Base-by-base conservation (phyloP, 2,888 invertebrate species). In the Lacanobia oleracea region DNA sequence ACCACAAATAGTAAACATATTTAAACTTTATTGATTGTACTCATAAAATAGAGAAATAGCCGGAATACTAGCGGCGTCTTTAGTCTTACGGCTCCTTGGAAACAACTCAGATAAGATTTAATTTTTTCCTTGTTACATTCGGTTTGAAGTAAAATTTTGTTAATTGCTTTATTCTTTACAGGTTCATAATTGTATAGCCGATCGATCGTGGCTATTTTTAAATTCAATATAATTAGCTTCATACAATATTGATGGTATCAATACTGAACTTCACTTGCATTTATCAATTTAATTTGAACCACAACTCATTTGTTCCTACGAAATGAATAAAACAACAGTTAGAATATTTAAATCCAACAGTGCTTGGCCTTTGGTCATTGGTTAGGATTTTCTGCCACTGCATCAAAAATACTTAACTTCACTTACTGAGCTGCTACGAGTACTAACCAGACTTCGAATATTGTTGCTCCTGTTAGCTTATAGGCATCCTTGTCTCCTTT, bases 21-120 rank as follows among this genome's bases (percentile, higher is more conserved):
- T 83, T 70, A 81, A 83, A 83, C 33, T 79, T 73, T 33, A 83
- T 84, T 84, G 75, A 83, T 75, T 2, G 84, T 68, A 63, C 66
- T 84, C 82, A 83, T 83, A 81, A 83, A 84, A 71, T 64, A 79
- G 67, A 83, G 51, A 60, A 82, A 83, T 84, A 66, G 84, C 60
- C 43, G 69, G 56, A 60, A 84, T 79, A 45, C 48, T 50, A 37
- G 33, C 60, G 21, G 7, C 40, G 16, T 70, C 65, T 71, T 76
- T 67, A 72, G 72, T 78, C 75, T 81, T 73, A 82, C 63, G 81
- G 50, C 37, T 43, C 43, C 40, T 73, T 43, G 59, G 48, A 53
- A 57, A 57, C 33, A 69, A 60, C 62, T 71, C 33, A 64, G 63
- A 66, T 74, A 64, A 70, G 73, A 83, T 82, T 80, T 61, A 60